Evolutionary conservation across 2,113 vertebrate genomes (phyloP).

Genomic region (Connochaetes taurinus): DNA sequence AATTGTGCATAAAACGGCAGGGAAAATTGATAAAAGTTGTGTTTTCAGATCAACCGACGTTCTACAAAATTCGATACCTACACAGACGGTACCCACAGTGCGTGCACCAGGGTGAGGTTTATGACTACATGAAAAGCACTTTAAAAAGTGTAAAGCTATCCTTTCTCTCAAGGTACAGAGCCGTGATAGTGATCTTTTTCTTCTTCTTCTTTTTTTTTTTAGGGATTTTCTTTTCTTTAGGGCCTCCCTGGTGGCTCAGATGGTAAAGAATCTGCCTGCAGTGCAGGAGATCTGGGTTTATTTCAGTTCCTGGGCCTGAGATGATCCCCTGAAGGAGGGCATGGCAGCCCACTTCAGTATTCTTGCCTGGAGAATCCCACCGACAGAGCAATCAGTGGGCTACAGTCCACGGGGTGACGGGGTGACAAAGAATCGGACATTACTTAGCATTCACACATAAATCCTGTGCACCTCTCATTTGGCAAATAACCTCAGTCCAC

Average conservation of each 20-base stretch:
- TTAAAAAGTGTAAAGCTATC: not conserved
- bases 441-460: not conserved
- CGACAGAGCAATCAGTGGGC: fast-evolving
- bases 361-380: not conserved
- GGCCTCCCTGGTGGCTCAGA: not conserved
- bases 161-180: fast-evolving
- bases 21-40: not conserved
- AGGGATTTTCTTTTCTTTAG: not conserved
- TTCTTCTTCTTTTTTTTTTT: not conserved
- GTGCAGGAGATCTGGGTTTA: not conserved
- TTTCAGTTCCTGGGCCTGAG: not conserved
- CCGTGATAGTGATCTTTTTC: not conserved
- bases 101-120: not conserved
- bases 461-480: not conserved
- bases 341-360: not conserved
- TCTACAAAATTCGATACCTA: not conserved
- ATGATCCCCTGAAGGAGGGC: not conserved
- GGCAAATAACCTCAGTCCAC: not conserved
- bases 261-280: not conserved
- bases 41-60: not conserved
- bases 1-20: too few species aligned
- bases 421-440: not conserved
- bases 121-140: fast-evolving
- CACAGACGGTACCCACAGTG: not conserved
- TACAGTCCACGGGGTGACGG: not conserved